Evolutionary conservation across 2,888 invertebrate species (phyloP), one percentile per base, ranked within the genome.

Genomic region (Eumerus sabulonum): DNA sequence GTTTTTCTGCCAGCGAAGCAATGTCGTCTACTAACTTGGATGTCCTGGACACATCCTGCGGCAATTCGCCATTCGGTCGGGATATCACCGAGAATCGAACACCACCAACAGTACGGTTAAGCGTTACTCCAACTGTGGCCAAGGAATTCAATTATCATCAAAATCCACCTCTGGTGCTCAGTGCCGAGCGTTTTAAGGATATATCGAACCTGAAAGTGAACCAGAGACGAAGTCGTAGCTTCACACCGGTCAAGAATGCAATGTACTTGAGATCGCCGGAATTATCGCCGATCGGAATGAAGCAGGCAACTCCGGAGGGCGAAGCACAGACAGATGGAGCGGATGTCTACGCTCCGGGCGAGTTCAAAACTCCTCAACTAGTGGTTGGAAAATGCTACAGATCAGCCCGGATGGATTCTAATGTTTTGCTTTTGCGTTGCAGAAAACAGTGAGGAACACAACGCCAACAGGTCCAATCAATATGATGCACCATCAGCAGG

Each of bases 141-240:
- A 59, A 17, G 19, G 57, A 59, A 51, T 59, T 64, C 35, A 59
- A 64, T 14, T 64, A 57, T 13, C 51, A 57, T 0, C 57, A 51
- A 7, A 54, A 54, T 50, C 54, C 57, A 0, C 63, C 72, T 9
- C 44, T 64, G 0, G 9, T 59, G 1, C 9, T 60, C 2, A 73
- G 67, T 14, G 40, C 45, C 5, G 77, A 79, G 9, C 73, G 73
- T 11, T 73, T 73, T 7, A 73, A 64, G 40, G 74, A 79, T 36
- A 63, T 79, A 0, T 74, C 79, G 1, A 79, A 79, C 42, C 50
- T 79, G 0, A 73, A 74, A 16, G 64, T 79, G 1, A 79, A 74
- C 11, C 73, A 74, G 9, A 57, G 74, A 1, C 59, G 64, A 11
- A 73, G 79, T 38, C 79, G 79, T 0, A 73, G 68, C 40, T 79